Conservation (phyloP, 2,888 invertebrate genomes). For the Bibio marci region DNA sequence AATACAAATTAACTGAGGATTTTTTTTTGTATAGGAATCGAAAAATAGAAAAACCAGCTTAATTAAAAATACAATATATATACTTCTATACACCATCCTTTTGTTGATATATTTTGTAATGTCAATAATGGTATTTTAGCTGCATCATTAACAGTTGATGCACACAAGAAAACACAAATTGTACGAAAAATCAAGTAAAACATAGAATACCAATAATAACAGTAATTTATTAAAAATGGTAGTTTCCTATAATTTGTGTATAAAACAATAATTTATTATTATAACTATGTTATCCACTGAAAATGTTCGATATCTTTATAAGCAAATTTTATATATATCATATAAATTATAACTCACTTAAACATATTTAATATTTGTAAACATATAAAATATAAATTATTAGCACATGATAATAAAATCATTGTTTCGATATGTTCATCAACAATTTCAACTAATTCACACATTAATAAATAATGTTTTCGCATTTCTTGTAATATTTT, state of each 20-base stretch:
- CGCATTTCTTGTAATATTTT: slow-evolving; percentile 48
- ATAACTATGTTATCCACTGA: too few species aligned
- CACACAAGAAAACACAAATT: slow-evolving; percentile 34
- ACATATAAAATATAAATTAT: slow-evolving; percentile 57
- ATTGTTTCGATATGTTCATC: slow-evolving; percentile 42
- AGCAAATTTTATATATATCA: not conserved
- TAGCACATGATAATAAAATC: slow-evolving; percentile 46
- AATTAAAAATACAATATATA: too few species aligned
- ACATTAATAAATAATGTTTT: slow-evolving; percentile 44
- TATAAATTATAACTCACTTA: slow-evolving; percentile 16
- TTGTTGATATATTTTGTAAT: slow-evolving; percentile 27
- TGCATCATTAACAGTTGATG: slow-evolving; percentile 37
- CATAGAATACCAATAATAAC: slow-evolving; percentile 38
- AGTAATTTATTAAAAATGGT: slow-evolving; percentile 29
- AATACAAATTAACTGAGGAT: too few species aligned
- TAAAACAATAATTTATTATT: not conserved
- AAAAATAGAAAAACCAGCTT: too few species aligned
- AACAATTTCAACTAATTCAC: slow-evolving; percentile 38
- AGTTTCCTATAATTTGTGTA: slow-evolving; percentile 13
- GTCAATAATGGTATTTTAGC: slow-evolving; percentile 33
- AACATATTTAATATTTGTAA: slow-evolving; percentile 44
- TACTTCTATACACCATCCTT: slow-evolving; percentile 22
- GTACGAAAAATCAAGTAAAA: slow-evolving; percentile 34
- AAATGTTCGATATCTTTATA: not conserved
- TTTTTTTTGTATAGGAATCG: too few species aligned